A percentile compares a stretch with the other conserved stretches of the same genome.
Evolutionary conservation across 2,888 invertebrate species (phyloP).

Genomic region (Apotomis betuletana): DNA sequence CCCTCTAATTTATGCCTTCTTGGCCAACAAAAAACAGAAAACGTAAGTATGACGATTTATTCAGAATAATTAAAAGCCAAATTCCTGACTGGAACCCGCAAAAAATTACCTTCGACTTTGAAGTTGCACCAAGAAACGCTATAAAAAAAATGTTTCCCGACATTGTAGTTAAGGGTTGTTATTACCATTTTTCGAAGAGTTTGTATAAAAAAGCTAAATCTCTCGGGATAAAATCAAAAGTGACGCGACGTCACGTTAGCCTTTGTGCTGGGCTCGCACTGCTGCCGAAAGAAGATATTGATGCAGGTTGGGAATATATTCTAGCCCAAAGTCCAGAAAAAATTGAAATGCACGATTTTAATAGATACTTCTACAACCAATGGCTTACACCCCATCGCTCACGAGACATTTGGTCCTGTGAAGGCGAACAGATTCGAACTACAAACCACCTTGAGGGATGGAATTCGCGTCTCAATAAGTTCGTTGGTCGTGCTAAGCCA

Average conservation of each 20-base stretch:
- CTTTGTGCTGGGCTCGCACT: conserved; percentile 11
- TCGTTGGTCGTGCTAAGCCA: conserved; percentile 1
- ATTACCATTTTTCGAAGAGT: conserved; percentile 3
- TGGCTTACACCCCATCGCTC: neutral
- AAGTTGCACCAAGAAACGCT: too few species aligned
- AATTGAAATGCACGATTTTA: conserved; percentile 1
- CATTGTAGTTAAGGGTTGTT: neutral
- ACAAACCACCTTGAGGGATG: neutral
- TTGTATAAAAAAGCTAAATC: conserved; percentile 3
- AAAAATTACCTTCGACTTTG: too few species aligned
- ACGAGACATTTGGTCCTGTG: conserved; percentile 3
- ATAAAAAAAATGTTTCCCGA: too few species aligned
- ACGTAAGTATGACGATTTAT: too few species aligned
- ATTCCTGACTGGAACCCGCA: too few species aligned
- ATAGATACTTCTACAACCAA: conserved; percentile 1
- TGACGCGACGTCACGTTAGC: conserved; percentile 8
- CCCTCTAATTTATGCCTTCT: conserved; percentile 6
- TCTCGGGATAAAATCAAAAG: conserved; percentile 1
- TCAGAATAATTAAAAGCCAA: conserved; percentile 8
- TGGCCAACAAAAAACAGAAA: conserved; percentile 10
- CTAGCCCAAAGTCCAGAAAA: conserved; percentile 3
- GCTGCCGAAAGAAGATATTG: conserved; percentile 8
- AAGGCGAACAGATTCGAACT: conserved; percentile 3
- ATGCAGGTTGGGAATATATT: conserved; percentile 4
- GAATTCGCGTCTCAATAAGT: conserved; percentile 2